phyloP scores from a whole-genome alignment of 2,888 invertebrate genomes.

The Corbicula japonica region DNA sequence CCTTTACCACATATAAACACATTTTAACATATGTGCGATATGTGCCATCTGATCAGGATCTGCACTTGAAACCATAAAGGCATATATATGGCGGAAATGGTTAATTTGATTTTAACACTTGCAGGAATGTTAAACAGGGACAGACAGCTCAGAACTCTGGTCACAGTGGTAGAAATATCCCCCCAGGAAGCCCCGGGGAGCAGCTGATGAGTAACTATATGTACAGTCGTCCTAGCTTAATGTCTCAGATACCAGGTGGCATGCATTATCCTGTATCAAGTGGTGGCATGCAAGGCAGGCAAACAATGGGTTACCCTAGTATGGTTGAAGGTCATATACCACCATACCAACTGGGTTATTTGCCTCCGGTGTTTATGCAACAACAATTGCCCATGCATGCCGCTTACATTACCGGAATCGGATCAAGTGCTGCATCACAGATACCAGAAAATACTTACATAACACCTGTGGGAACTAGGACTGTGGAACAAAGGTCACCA shows the following conservation, averaged over 20 bases:
- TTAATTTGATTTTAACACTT: no score
- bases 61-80: no score
- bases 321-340: slow-evolving; percentile 11
- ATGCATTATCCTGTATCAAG: slow-evolving; percentile 15
- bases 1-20: no score
- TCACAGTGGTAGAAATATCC: slow-evolving; percentile 10
- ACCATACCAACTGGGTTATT: slow-evolving; percentile 21
- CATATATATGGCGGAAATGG: no score
- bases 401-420: no score
- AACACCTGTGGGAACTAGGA: not conserved
- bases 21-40: no score
- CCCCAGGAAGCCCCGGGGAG: not conserved
- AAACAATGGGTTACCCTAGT: slow-evolving; percentile 2
- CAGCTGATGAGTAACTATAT: slow-evolving; percentile 14
- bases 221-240: slow-evolving; percentile 21
- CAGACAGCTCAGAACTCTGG: not conserved
- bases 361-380: not conserved
- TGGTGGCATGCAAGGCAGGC: slow-evolving; percentile 10
- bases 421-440: no score
- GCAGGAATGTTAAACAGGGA: no score
- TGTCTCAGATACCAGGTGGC: slow-evolving; percentile 10
- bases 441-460: no score
- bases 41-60: no score
- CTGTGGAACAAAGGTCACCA: not conserved
- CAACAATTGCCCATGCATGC: slow-evolving; percentile 28